These are phyloP conservation scores for Drosophila biarmipes DNA, from an alignment of 1,140 invertebrate genomes.

Conservation along the genomic window DNA sequence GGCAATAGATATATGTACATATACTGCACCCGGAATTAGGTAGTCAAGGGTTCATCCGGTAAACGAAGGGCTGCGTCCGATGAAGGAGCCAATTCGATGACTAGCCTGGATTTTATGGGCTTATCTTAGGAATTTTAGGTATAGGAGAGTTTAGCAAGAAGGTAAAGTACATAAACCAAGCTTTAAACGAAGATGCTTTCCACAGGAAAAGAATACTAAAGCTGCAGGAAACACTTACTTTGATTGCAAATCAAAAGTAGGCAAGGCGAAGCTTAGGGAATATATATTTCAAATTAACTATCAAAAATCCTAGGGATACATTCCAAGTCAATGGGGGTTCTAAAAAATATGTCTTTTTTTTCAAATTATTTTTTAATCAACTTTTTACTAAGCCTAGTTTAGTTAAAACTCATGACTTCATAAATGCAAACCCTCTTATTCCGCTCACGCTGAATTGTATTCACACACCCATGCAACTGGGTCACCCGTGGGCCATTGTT, in stretches of 20 bases:
- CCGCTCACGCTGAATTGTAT: background rate
- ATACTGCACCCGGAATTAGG: conserved; percentile 30
- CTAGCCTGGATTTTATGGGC: conserved; percentile 20
- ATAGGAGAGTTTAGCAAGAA: background rate
- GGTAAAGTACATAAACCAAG: background rate
- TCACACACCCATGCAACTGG: conserved; percentile 20
- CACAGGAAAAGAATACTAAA: background rate
- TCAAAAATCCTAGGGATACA: no score
- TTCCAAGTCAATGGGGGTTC: no score
- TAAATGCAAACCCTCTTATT: background rate
- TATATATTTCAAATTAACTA: background rate
- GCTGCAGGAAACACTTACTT: background rate
- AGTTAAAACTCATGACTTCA: no score
- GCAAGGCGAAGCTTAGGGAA: background rate
- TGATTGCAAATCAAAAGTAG: background rate
- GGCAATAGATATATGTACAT: conserved; percentile 21
- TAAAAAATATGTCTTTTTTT: no score
- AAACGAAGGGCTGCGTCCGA: conserved; percentile 1
- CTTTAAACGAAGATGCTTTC: background rate
- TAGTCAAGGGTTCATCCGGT: conserved; percentile 42
- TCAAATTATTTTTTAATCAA: background rate
- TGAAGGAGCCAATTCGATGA: conserved; percentile 24
- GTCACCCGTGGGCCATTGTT: conserved; percentile 13
- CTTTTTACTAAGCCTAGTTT: background rate
- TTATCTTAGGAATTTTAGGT: background rate